phyloP scores from a whole-genome alignment of 2,113 vertebrate genomes.

The Lontra canadensis region DNA sequence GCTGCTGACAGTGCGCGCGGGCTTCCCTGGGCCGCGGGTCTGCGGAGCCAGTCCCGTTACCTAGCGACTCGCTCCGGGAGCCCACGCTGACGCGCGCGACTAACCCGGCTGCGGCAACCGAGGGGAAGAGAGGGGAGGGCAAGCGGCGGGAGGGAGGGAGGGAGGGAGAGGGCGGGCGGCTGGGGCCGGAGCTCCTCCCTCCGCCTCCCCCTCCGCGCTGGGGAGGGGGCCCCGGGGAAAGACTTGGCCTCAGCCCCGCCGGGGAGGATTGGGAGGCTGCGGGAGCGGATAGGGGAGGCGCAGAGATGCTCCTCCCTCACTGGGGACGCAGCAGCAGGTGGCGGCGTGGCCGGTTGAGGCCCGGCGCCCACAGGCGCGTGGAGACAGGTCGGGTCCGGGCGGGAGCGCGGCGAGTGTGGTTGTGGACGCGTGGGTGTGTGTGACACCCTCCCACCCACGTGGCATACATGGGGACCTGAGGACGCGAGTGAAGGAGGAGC shows the following conservation, averaged over 20 bases:
- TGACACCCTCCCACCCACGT: slow-evolving; percentile 52
- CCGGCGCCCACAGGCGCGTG: not conserved
- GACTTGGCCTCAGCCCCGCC: not conserved
- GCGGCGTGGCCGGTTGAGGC: not conserved
- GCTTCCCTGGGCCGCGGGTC: slow-evolving; percentile 86
- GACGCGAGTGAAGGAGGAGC: not conserved
- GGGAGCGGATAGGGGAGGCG: not conserved
- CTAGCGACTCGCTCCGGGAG: slow-evolving; percentile 92
- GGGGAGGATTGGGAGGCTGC: not conserved
- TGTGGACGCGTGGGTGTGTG: slow-evolving; percentile 26
- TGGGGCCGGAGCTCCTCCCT: not conserved
- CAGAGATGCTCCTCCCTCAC: not conserved
- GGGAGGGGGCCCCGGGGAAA: not conserved
- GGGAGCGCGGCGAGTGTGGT: not conserved
- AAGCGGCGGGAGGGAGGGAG: not conserved
- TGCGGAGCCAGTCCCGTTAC: slow-evolving; percentile 89
- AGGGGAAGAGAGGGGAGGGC: not conserved
- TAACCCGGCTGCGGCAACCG: slow-evolving; percentile 67
- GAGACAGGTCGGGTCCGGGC: not conserved
- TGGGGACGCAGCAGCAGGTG: slow-evolving; percentile 70
- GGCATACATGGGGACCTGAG: slow-evolving; percentile 16
- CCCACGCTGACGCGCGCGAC: slow-evolving; percentile 78
- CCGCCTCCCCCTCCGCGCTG: not conserved
- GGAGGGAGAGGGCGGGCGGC: not conserved
- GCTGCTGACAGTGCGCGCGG: slow-evolving; percentile 76